Evolutionary conservation across 2,113 vertebrate species (phyloP), one percentile per base, ranked within the genome.

Genomic region (Pygoscelis adeliae): DNA sequence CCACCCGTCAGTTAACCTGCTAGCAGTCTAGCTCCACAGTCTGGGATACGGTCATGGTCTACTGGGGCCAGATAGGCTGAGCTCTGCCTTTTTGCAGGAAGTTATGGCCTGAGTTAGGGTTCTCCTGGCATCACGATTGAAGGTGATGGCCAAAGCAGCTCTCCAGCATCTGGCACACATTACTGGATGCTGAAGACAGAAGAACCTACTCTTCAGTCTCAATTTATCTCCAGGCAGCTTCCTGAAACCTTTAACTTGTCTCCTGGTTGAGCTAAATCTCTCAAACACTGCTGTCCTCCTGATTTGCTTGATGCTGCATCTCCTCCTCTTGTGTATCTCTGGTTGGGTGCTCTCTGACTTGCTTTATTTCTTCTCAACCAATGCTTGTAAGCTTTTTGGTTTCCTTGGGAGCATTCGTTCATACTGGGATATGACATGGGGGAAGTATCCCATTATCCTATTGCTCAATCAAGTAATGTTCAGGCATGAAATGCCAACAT

Each of bases 21-120:
- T 11, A 52, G 29, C 26, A 50, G 67, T 0, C 0, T 1, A 22
- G n/a, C 26, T 44, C 44, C 1, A 6, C 32, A 26, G 15, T 3
- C 21, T 46, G 49, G 58, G 44, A 5, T n/a, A 36, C 14, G n/a
- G 30, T 36, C 56, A 26, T 10, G 1, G 13, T 11, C 74, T 15
- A 0, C 46, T 44, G n/a, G 23, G 40, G 26, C 32, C 67, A n/a
- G n/a, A 18, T 9, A 65, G 55, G 13, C 42, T 53, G 46, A 52
- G 26, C 13, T 89, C 58, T 81, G 59, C 34, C 34, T 56, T 62
- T 62, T 59, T 19, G 25, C 11, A 63, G 61, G 42, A 42, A 21
- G 21, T 32, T 20, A 4, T 12, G 32, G 29, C 71, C 65, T 15
- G 42, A 30, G n/a, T 19, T 36, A 4, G 27, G 27, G 4, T 8